Percentiles rank a stretch among this genome's conserved stretches.
Conservation (phyloP, 2,113 vertebrate species). For the Phainopepla nitens region DNA sequence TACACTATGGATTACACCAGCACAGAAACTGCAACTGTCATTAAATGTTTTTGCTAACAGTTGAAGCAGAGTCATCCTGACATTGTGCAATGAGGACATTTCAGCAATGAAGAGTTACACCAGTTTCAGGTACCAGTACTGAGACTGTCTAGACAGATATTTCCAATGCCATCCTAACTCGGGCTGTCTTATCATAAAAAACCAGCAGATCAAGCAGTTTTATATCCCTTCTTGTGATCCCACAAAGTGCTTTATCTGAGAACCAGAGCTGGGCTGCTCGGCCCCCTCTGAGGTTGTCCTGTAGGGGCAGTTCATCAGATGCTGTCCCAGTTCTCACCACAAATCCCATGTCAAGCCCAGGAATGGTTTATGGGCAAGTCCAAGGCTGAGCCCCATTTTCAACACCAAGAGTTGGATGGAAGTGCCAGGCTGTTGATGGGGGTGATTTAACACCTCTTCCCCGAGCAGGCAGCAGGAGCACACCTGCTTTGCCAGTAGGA, state of each 20-base stretch:
- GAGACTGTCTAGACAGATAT: not conserved
- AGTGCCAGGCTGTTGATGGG: not conserved
- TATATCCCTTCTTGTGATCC: not conserved
- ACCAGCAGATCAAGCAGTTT: not conserved
- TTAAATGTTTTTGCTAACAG: not conserved
- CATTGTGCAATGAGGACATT: conserved; percentile 21
- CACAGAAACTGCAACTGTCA: not conserved
- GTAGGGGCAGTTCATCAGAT: not conserved
- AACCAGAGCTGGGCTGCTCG: not conserved
- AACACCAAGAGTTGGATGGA: fast-evolving
- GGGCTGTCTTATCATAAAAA: not conserved
- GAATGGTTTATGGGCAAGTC: not conserved
- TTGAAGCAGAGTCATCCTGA: conserved; percentile 18
- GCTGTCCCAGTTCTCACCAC: not conserved
- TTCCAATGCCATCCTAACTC: not conserved
- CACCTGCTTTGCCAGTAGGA: not conserved
- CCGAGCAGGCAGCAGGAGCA: not conserved
- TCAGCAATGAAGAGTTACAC: not conserved
- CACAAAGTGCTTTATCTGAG: not conserved
- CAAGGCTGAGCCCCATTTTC: not conserved
- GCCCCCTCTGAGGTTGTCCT: not conserved
- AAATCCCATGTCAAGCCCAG: not conserved
- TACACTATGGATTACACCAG: not conserved
- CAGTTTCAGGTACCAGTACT: not conserved
- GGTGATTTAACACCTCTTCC: not conserved